phyloP scores from a whole-genome alignment of 1,140 invertebrate genomes.

The Camponotus vicinus region DNA sequence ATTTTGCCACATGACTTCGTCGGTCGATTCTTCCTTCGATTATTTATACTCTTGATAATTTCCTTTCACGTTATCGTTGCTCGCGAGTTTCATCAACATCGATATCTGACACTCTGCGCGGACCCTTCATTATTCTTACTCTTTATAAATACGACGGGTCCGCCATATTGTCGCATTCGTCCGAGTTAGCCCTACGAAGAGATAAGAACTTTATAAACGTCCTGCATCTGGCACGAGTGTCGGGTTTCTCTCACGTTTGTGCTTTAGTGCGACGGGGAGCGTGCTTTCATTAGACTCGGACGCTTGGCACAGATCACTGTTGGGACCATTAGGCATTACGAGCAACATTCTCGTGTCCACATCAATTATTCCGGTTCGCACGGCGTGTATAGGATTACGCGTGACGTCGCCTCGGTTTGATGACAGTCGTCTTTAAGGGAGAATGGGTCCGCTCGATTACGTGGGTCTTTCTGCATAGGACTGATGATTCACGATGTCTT shows the following conservation, averaged over 20 bases:
- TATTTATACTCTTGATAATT: background rate
- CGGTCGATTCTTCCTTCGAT: background rate
- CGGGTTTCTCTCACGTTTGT: conserved; percentile 49
- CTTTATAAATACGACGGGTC: conserved; percentile 6
- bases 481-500: conserved; percentile 18
- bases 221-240: conserved; percentile 34
- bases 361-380: conserved; percentile 55
- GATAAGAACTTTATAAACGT: conserved; percentile 54
- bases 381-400: conserved; percentile 42
- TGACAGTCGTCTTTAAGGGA: conserved; percentile 21
- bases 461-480: background rate
- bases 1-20: background rate
- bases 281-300: conserved; percentile 44
- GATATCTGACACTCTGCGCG: background rate
- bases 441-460: conserved; percentile 15
- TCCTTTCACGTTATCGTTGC: background rate
- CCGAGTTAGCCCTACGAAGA: background rate
- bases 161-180: background rate
- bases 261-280: background rate
- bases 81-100: background rate
- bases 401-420: conserved; percentile 39
- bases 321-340: conserved; percentile 35
- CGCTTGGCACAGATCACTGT: conserved; percentile 53
- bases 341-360: conserved; percentile 47
- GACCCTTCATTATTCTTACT: conserved; percentile 14